Evolutionary conservation across 2,113 vertebrate genomes (phyloP), one percentile per base, ranked within the genome.

Genomic region (Misgurnus anguillicaudatus): DNA sequence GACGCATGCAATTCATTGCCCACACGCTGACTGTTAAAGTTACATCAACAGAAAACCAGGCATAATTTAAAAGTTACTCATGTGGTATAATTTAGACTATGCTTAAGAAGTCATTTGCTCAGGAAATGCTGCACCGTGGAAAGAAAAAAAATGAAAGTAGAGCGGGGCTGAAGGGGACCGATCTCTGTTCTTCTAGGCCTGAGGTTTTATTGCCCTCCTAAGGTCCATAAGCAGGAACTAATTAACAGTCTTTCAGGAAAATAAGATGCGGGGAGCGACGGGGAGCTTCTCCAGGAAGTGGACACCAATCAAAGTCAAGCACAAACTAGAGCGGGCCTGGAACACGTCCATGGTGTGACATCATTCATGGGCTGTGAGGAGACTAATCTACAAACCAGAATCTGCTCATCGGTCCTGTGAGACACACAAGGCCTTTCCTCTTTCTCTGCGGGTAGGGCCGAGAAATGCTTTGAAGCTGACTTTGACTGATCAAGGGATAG

Each of bases 171-270:
- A 6, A 48, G 63, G 47, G 72, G 75, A 14, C 57, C 66, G 9
- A 82, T 66, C 70, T 75, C 75, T 68, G 82, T 79, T 86, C 86
- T 89, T 87, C 87, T 85, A 89, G 87, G 85, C 83, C 84, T 80
- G 79, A 72, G 82, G 86, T 88, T 89, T 89, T 90, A 91, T 89
- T 86, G 85, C 77, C 80, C 87, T 89, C 88, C 84, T 82, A 82
- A 85, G 89, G 89, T 90, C 90, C 87, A 90, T 91, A 90, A 90
- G 90, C 90, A 90, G 85, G 83, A 89, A 84, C 87, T 88, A 90
- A 93, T 93, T 91, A 90, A 91, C 89, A 88, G 89, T 86, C 87
- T 89, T 89, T 87, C 78, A 89, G 86, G 86, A 68, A 78, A 57
- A 47, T 0, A 45, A 75, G 58, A 21, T 83, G 80, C 83, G 68